A percentile compares a stretch with the other conserved stretches of the same genome.
Evolutionary conservation across 2,113 vertebrate genomes (phyloP).

Genomic region (Sphyrna mokarran): DNA sequence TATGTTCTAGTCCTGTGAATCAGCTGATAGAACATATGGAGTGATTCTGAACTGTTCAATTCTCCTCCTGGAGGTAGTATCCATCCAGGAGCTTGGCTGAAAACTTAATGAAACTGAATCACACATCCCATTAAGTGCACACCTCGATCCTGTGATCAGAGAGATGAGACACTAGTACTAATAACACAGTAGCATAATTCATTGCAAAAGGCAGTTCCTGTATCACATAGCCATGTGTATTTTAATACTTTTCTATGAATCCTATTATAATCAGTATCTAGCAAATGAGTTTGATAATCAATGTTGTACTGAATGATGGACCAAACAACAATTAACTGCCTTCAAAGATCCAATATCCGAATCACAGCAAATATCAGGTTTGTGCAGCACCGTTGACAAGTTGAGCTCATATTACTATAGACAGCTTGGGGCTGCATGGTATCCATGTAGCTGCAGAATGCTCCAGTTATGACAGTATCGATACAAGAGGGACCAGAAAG

Average conservation of each 20-base stretch:
- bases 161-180: background rate
- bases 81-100: background rate
- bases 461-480: constrained; percentile 45
- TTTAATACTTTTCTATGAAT: constrained; percentile 20
- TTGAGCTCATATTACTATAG: constrained; percentile 24
- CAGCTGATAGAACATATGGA: background rate
- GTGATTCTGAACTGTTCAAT: background rate
- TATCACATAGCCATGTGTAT: constrained; percentile 14
- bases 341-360: constrained; percentile 34
- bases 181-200: background rate
- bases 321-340: constrained; percentile 27
- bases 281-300: constrained; percentile 32
- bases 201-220: background rate
- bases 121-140: background rate
- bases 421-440: constrained; percentile 1
- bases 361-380: constrained; percentile 30
- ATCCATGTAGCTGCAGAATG: constrained; percentile 8
- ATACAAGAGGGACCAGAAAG: constrained; percentile 50
- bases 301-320: constrained; percentile 20
- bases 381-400: constrained; percentile 20
- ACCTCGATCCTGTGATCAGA: background rate
- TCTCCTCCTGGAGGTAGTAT: background rate
- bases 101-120: background rate
- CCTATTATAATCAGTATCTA: constrained; percentile 10
- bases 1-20: background rate